phyloP scores from a whole-genome alignment of 2,113 vertebrate genomes.

The Alethe diademata region DNA sequence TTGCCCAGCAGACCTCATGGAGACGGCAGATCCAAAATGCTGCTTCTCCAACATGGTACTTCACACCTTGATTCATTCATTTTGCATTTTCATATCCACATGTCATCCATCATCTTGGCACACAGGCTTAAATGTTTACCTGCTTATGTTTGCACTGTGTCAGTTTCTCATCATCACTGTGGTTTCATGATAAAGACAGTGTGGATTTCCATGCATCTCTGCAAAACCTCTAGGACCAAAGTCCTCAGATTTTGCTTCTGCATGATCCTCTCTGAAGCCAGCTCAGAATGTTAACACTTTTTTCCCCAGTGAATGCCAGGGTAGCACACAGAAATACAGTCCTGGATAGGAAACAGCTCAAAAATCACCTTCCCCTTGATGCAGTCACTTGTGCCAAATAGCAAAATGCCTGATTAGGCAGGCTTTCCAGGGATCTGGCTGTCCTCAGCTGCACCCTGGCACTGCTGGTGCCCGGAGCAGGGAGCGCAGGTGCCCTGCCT shows the following conservation, averaged over 20 bases:
- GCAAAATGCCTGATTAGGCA: slow-evolving; percentile 18
- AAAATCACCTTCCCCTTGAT: background rate
- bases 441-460: background rate
- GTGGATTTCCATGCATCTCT: background rate
- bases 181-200: background rate
- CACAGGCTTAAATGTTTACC: background rate
- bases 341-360: background rate
- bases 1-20: background rate
- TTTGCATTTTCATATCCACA: background rate
- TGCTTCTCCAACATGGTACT: background rate
- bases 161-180: background rate
- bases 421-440: background rate
- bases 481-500: background rate
- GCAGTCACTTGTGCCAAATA: background rate
- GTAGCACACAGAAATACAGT: background rate
- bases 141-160: background rate
- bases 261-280: background rate
- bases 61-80: background rate
- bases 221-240: background rate
- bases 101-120: background rate
- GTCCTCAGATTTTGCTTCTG: background rate
- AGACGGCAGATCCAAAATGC: background rate
- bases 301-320: background rate
- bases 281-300: background rate
- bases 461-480: background rate